Evolutionary conservation across 2,797 vertebrate species (phyloP).

Genomic region (Pipistrellus pipistrellus): DNA sequence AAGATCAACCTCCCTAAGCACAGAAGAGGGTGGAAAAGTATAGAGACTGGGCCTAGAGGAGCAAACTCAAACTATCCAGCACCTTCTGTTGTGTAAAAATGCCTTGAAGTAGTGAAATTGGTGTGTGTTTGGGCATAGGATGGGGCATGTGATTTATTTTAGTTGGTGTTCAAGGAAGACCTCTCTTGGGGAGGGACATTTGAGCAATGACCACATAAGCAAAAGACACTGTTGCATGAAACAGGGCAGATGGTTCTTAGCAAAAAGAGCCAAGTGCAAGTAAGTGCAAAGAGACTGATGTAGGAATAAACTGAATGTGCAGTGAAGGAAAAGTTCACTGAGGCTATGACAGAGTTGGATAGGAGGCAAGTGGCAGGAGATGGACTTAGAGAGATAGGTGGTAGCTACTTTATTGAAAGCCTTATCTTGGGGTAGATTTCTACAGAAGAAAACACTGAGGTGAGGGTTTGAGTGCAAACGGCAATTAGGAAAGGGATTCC

Average conservation of each 20-base stretch:
- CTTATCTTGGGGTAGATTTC: neutral
- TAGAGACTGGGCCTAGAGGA: neutral
- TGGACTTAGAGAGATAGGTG: neutral
- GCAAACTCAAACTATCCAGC: neutral
- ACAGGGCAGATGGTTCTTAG: neutral
- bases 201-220: neutral
- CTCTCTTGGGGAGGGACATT: neutral
- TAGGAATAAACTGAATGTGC: neutral
- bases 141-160: neutral
- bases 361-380: neutral
- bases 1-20: neutral
- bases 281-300: neutral
- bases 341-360: rapidly evolving
- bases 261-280: neutral
- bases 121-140: no score
- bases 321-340: neutral
- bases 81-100: neutral
- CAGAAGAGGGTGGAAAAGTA: neutral
- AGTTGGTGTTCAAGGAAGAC: neutral
- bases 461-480: neutral
- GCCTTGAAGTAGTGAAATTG: neutral
- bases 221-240: neutral
- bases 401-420: neutral
- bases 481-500: neutral
- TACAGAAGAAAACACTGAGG: neutral